Evolutionary conservation across 2,888 invertebrate genomes (phyloP).

Genomic region (Eilema sororculum): DNA sequence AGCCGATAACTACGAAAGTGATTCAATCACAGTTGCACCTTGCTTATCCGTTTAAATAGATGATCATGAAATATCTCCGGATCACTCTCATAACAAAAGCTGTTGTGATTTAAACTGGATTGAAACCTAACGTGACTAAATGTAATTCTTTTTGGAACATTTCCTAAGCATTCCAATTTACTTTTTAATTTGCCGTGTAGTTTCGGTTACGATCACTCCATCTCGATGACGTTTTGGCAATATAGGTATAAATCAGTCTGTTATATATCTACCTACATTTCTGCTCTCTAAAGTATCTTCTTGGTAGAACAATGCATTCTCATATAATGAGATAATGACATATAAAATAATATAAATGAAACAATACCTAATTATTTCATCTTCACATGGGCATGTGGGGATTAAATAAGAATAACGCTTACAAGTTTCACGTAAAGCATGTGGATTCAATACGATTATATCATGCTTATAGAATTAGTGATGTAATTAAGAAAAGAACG

Average conservation of each 20-base stretch:
- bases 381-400: conserved; percentile 5
- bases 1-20: background rate
- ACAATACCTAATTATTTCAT: conserved; percentile 9
- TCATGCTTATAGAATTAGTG: background rate
- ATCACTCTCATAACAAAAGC: conserved; percentile 60
- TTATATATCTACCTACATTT: background rate
- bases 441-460: background rate
- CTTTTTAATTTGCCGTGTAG: conserved; percentile 16
- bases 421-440: conserved; percentile 1
- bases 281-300: background rate
- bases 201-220: background rate
- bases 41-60: conserved; percentile 44
- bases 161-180: conserved; percentile 18
- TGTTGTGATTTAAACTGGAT: conserved; percentile 66
- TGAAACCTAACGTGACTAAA: conserved; percentile 45
- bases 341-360: background rate
- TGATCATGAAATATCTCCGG: conserved; percentile 43
- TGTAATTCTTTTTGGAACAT: conserved; percentile 21
- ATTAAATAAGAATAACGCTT: conserved; percentile 1
- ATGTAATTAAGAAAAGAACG: background rate
- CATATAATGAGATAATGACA: conserved; percentile 1
- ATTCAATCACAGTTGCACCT: conserved; percentile 30
- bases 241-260: background rate
- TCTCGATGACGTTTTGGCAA: background rate
- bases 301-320: background rate